Evolutionary conservation across 2,888 invertebrate species (phyloP), one percentile per base, ranked within the genome.

Genomic region (Agrenia bidenticulata): DNA sequence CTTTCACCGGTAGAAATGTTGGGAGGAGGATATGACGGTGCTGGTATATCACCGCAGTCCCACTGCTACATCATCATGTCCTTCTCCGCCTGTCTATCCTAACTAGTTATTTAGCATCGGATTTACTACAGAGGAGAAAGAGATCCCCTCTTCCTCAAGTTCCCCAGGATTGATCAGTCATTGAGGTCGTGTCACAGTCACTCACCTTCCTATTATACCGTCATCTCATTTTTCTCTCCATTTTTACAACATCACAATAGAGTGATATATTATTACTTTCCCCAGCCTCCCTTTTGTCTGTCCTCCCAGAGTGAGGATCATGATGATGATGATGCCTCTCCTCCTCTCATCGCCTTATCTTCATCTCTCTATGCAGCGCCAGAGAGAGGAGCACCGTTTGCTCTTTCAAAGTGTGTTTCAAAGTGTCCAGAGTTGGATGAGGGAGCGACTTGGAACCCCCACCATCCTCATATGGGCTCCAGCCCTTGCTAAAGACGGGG

Each of bases 191-290:
- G 58, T 45, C 42, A 26, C 58, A 26, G 32, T 49, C 58, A 58
- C 49, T 49, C 27, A 21, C 26, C 24, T 27, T 32, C 58, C 19
- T 58, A 32, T 57, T 42, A 41, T 32, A 32, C 32, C 32, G 5
- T 32, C 5, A 11, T 11, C 32, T 7, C 32, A 11, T 7, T 32
- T 32, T 32, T n/a, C n/a, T 57, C 57, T 57, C 26, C 26, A 57
- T 57, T 41, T 58, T 58, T 13, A 27, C 13, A 49, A 24, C 42
- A 26, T 45, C 58, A 58, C 58, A 58, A 58, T 42, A 58, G 58
- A 58, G 58, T 58, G 58, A 58, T 58, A 58, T 58, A 58, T 58
- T 58, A 58, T 58, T 45, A 49, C 45, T 49, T 49, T 24, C 45
- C n/a, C 32, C 58, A 58, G 32, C 17, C 32, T 49, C 32, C 45